Conservation (phyloP, 2,797 vertebrate species). For the Benthosema pterotum region DNA sequence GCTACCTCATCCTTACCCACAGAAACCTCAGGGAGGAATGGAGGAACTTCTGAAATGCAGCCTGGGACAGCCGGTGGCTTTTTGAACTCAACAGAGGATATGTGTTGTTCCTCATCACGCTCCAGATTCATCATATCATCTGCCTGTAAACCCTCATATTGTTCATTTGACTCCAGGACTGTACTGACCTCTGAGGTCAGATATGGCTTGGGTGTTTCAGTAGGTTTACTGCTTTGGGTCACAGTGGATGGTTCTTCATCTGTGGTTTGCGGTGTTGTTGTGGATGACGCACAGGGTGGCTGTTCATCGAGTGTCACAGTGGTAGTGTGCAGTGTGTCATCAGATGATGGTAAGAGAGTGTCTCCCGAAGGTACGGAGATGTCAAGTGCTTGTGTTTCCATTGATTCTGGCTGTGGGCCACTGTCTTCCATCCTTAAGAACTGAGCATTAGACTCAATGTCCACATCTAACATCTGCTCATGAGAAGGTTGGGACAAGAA, state of each 20-base stretch:
- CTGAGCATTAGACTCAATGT: neutral
- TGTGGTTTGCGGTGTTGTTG: neutral
- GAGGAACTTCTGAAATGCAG: neutral
- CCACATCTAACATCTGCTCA: neutral
- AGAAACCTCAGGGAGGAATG: no score
- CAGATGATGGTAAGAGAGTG: neutral
- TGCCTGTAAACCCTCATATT: neutral
- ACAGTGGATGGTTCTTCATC: neutral
- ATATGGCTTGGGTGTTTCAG: neutral
- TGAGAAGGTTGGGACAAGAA: no score
- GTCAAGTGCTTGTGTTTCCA: no score
- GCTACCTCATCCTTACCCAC: no score
- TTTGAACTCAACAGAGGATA: neutral
- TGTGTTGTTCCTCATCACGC: conserved; percentile 2
- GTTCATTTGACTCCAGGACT: neutral
- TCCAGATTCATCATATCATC: neutral
- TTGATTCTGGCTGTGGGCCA: conserved; percentile 4
- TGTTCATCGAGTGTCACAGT: neutral
- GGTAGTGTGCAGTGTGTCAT: neutral
- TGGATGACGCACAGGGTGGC: neutral
- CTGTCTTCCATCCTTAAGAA: neutral
- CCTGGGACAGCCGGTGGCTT: neutral
- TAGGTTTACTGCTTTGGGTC: neutral
- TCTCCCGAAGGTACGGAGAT: neutral
- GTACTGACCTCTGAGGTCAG: neutral